A percentile compares a stretch with the other conserved stretches of the same genome.
These are phyloP conservation scores for Abrostola tripartita DNA, from an alignment of 2,888 invertebrate species.

Conservation along the genomic window DNA sequence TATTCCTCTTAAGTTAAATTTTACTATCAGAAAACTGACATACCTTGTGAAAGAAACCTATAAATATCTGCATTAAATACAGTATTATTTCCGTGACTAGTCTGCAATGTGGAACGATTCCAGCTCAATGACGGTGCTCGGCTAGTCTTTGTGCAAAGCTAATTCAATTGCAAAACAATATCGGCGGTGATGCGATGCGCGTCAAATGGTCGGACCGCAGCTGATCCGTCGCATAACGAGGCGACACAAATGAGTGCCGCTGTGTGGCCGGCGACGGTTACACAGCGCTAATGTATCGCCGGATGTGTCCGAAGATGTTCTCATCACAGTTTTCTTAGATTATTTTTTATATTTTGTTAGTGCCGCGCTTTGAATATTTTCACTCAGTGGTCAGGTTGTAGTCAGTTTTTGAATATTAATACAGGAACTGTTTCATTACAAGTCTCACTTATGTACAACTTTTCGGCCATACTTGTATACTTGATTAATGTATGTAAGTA, in stretches of 20 bases:
- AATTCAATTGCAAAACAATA: constrained; percentile 39
- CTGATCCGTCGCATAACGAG: constrained; percentile 36
- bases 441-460: too few species aligned
- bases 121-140: constrained; percentile 3
- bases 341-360: too few species aligned
- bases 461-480: too few species aligned
- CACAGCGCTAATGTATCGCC: background rate
- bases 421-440: too few species aligned
- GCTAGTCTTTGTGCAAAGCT: constrained; percentile 12
- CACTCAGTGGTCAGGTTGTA: too few species aligned
- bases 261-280: background rate
- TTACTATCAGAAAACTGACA: background rate
- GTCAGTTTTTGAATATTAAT: too few species aligned
- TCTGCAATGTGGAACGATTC: constrained; percentile 2
- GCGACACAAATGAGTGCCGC: constrained; percentile 16
- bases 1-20: constrained; percentile 12
- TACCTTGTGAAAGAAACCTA: background rate
- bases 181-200: constrained; percentile 7
- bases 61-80: background rate
- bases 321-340: too few species aligned
- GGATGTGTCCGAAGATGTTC: background rate
- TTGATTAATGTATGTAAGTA: too few species aligned
- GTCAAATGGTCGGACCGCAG: constrained; percentile 40
- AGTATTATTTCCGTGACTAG: background rate
- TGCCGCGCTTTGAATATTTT: too few species aligned